Evolutionary conservation across 1,140 invertebrate genomes (phyloP).

Genomic region (Lepidurus couesii): DNA sequence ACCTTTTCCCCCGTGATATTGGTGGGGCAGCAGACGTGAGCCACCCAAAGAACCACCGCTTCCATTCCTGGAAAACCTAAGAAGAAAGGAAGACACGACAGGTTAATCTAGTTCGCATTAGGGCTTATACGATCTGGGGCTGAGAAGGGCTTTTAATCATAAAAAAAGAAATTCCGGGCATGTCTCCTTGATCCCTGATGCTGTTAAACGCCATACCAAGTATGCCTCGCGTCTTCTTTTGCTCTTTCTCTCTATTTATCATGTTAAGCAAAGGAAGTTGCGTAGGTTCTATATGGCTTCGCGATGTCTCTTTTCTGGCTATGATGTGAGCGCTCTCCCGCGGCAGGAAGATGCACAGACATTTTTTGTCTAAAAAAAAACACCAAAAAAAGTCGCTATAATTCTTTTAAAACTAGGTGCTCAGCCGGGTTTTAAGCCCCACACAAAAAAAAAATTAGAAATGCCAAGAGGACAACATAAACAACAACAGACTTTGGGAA

Average conservation of each 20-base stretch:
- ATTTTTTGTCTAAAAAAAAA: background rate
- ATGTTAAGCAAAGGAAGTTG: background rate
- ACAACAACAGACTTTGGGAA: background rate
- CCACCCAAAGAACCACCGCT: too few relatives aligned
- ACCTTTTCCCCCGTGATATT: background rate
- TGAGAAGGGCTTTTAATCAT: background rate
- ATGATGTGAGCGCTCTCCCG: background rate
- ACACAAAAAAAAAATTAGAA: background rate
- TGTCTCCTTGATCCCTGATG: constrained; percentile 15
- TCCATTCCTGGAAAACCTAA: background rate
- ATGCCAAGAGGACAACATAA: background rate
- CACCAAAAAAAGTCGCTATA: background rate
- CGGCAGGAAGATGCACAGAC: background rate
- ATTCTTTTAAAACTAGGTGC: background rate
- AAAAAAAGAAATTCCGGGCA: background rate
- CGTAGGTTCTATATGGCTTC: background rate
- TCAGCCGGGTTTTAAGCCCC: background rate
- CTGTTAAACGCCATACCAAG: constrained; percentile 3
- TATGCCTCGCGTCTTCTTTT: background rate
- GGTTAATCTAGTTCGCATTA: constrained; percentile 12
- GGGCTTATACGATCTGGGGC: background rate
- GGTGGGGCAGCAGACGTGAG: too few relatives aligned
- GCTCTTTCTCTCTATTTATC: background rate
- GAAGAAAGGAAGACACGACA: background rate
- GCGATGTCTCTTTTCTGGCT: background rate